phyloP scores from a whole-genome alignment of 2,797 vertebrate genomes.

The Urocyon cinereoargenteus region DNA sequence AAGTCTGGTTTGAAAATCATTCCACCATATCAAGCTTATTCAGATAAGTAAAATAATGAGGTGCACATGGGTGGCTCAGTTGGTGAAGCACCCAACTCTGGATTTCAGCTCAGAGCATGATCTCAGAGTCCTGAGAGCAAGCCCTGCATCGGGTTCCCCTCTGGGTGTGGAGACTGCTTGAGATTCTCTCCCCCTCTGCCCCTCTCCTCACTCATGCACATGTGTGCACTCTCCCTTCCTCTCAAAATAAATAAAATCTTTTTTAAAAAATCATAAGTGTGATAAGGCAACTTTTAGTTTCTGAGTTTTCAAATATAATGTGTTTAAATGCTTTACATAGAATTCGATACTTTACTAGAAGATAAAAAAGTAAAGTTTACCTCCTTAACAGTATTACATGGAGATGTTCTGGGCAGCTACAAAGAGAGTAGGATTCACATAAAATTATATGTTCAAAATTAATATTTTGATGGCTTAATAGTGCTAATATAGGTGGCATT shows the following conservation, averaged over 20 bases:
- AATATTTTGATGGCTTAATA: background rate
- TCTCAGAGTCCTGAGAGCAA: background rate
- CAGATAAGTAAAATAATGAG: background rate
- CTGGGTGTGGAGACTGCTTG: background rate
- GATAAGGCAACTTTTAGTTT: background rate
- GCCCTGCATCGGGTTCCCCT: background rate
- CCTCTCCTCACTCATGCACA: background rate
- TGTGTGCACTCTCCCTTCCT: too few species aligned
- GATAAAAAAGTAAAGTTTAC: background rate
- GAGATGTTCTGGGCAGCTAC: background rate
- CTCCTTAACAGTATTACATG: background rate
- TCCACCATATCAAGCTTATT: background rate
- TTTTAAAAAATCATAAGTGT: background rate
- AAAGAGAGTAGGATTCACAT: background rate
- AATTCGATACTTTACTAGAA: constrained; percentile 10
- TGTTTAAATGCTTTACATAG: background rate
- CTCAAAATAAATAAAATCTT: background rate
- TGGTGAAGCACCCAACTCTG: background rate
- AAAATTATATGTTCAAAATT: background rate
- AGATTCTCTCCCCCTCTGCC: background rate
- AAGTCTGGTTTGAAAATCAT: constrained; percentile 32
- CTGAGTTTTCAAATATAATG: background rate
- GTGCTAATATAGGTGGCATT: background rate
- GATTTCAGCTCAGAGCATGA: background rate
- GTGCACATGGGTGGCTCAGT: background rate